Evolutionary conservation across 2,888 invertebrate species (phyloP), one percentile per base, ranked within the genome.

Genomic region (Diaprepes abbreviatus): DNA sequence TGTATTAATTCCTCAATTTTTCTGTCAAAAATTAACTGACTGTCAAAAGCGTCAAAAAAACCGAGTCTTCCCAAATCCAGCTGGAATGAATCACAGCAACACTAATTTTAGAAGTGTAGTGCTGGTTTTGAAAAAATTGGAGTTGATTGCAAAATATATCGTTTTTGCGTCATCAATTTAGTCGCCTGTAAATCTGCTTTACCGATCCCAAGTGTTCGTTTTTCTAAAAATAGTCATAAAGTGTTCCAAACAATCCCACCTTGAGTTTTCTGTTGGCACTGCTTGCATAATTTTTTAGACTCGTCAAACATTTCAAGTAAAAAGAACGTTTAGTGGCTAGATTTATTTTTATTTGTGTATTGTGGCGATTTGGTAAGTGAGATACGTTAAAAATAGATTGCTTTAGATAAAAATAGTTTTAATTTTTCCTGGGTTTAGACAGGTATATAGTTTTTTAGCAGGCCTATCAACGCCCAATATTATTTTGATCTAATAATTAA

Each of bases 351-450:
- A 62, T 66, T 70, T 48, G 65, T 65, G 58, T 68, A 54, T 65
- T 72, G 63, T 65, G 57, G 68, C 57, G 64, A 68, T 72, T 64
- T 60, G 74, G 74, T 75, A 75, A 70, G 71, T 74, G 58, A 66
- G 59, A 71, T 66, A 60, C 33, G 67, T 65, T 71, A 71, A 70
- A 75, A 72, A 60, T 75, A 71, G 70, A 73, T 64, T 33, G 72
- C 74, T 74, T 48, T 65, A 33, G 62, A 57, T 65, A 72, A 68
- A 71, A 67, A 72, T 74, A 68, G 48, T 62, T 58, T 52, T 43
- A 35, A 45, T 54, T 68, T 55, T 60, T 66, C 64, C 48, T 50
- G 48, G 48, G 28, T 28, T 24, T 6, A 45, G 24, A 17, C 24
- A 24, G 24, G 12, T 45, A 24, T 14, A 14, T n/a, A 50, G 14